These are phyloP conservation scores for Calameuta filiformis DNA, from an alignment of 2,888 invertebrate genomes.

Conservation along the genomic window DNA sequence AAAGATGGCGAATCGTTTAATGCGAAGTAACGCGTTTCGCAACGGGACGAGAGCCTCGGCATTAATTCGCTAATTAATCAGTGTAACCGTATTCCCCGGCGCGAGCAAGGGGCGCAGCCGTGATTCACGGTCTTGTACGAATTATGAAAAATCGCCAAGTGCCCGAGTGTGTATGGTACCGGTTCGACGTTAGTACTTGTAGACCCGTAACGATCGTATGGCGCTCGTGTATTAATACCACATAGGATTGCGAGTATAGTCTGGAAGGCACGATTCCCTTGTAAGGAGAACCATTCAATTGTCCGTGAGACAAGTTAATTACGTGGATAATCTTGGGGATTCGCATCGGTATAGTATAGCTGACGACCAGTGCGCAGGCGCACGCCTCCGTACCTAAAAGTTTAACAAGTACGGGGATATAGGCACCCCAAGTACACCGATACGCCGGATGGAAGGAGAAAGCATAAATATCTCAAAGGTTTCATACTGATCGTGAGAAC, in stretches of 20 bases:
- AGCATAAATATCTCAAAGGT: not conserved
- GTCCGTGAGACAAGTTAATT: conserved; percentile 6
- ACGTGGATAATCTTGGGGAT: conserved; percentile 3
- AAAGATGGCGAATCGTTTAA: not conserved
- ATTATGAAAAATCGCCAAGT: conserved; percentile 5
- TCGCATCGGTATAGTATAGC: not conserved
- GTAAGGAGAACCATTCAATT: conserved; percentile 8
- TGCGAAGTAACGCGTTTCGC: not conserved
- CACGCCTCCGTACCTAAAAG: not conserved
- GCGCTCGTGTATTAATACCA: not conserved
- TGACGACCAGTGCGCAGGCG: not conserved
- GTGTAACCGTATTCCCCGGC: conserved; percentile 5
- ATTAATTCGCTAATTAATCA: conserved; percentile 16
- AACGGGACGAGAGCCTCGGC: conserved; percentile 1
- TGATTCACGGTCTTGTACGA: conserved; percentile 1
- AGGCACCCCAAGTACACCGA: not conserved
- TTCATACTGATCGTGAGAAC: not conserved
- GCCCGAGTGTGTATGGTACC: not conserved
- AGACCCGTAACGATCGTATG: not conserved
- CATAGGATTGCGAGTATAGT: conserved; percentile 2
- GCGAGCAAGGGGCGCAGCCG: conserved; percentile 1
- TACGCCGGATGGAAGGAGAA: not conserved
- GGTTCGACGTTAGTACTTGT: not conserved
- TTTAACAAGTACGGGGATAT: not conserved
- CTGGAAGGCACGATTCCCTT: not conserved